phyloP scores from a whole-genome alignment of 2,888 invertebrate species.

The Temnothorax rugatulus region DNA sequence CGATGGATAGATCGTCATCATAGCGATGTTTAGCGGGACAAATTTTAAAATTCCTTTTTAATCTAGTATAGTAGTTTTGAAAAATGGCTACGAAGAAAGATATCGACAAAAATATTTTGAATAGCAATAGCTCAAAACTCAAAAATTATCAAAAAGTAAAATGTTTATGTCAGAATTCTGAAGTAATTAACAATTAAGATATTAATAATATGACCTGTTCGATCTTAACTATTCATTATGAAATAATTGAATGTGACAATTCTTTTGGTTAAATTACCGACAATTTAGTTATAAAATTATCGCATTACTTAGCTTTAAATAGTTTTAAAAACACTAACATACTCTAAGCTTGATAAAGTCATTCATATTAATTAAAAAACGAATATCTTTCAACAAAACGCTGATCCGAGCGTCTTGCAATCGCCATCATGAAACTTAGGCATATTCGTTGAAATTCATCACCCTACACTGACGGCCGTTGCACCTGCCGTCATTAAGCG shows the following conservation, averaged over 20 bases:
- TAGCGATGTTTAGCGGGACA: neutral
- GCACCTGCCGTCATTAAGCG: constrained; percentile 69
- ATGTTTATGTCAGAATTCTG: neutral
- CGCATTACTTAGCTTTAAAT: neutral
- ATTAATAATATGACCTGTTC: neutral
- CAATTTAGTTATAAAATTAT: neutral
- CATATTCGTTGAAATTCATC: constrained; percentile 58
- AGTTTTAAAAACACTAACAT: neutral
- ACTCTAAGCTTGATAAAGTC: neutral
- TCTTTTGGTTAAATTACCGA: neutral
- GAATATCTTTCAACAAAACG: neutral
- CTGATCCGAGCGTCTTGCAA: neutral
- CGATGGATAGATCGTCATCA: neutral
- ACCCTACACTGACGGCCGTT: constrained; percentile 50
- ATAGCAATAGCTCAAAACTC: neutral
- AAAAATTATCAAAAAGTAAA: neutral
- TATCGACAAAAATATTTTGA: neutral
- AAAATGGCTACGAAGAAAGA: neutral
- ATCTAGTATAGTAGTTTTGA: neutral
- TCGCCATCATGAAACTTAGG: neutral
- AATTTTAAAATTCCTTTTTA: neutral
- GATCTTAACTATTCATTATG: neutral
- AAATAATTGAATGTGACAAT: neutral
- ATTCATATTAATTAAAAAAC: constrained; percentile 7
- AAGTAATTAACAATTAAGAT: neutral